Percentiles rank a stretch among this genome's conserved stretches.
Evolutionary conservation across 53 echinoderm and acorn worm genomes (phyloP).

Genomic region (Crossaster papposus): DNA sequence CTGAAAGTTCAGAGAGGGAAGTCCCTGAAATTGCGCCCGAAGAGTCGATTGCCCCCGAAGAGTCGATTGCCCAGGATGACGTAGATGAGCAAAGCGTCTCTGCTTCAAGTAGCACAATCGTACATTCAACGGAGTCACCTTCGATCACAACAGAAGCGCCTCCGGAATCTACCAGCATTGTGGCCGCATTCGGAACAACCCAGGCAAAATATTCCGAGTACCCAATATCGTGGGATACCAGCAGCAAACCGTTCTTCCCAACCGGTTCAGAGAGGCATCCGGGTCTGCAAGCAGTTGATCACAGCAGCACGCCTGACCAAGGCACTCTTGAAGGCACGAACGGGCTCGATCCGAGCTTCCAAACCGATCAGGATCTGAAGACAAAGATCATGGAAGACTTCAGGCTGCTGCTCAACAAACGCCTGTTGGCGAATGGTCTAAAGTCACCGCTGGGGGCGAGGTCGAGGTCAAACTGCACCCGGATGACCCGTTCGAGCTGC

Average conservation of each 20-base stretch:
- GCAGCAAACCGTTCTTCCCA: background rate
- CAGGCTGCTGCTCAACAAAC: background rate
- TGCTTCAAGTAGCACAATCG: background rate
- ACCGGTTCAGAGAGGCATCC: background rate
- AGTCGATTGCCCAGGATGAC: background rate
- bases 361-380: background rate
- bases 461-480: conserved; percentile 42
- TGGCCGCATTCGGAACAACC: too few species aligned
- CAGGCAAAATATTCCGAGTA: too few species aligned
- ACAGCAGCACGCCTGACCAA: background rate
- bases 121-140: background rate
- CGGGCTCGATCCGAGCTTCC: background rate
- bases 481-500: conserved; percentile 25
- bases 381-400: background rate
- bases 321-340: too few species aligned
- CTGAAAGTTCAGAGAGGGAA: too few species aligned
- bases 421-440: background rate
- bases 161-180: background rate
- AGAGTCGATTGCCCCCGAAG: too few species aligned
- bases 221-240: too few species aligned
- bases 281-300: background rate
- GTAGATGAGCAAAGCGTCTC: background rate
- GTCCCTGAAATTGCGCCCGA: too few species aligned
- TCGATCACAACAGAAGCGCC: background rate
- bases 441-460: background rate